These are phyloP conservation scores for Lissocephala sabroskyi DNA, from an alignment of 2,888 invertebrate genomes.

Conservation along the genomic window DNA sequence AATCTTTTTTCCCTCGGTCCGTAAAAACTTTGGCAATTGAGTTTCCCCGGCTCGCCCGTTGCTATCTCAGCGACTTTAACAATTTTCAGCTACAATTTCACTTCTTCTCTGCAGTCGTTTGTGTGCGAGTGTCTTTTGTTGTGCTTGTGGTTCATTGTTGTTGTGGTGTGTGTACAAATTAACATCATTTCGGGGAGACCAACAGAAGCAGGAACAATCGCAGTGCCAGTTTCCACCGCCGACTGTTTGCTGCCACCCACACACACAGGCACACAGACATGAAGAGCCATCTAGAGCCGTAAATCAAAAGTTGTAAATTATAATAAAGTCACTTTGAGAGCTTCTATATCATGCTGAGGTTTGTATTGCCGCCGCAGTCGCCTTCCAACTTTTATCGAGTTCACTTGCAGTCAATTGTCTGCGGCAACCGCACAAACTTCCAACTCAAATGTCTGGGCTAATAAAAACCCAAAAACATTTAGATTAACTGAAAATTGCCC, in stretches of 20 bases:
- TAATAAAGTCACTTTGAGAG: constrained; percentile 60
- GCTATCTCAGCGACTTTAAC: constrained; percentile 9
- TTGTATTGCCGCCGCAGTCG: background rate
- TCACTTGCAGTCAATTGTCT: constrained; percentile 38
- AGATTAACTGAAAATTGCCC: constrained; percentile 60
- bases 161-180: constrained; percentile 42
- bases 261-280: constrained; percentile 8
- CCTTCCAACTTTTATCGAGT: constrained; percentile 51
- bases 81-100: too few relatives aligned
- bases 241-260: constrained; percentile 40
- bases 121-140: constrained; percentile 17
- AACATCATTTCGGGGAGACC: constrained; percentile 47
- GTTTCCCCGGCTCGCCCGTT: constrained; percentile 23
- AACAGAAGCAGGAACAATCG: too few relatives aligned
- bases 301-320: constrained; percentile 64
- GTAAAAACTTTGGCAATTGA: constrained; percentile 57
- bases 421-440: constrained; percentile 40
- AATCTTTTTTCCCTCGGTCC: constrained; percentile 29
- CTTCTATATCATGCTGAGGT: constrained; percentile 45
- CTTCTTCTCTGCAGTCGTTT: constrained; percentile 11
- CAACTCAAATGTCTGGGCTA: constrained; percentile 22
- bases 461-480: constrained; percentile 57
- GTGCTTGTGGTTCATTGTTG: constrained; percentile 12
- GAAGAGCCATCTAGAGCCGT: constrained; percentile 35
- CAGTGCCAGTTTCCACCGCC: too few relatives aligned